Percentiles rank a stretch among this genome's conserved stretches.
Conservation (phyloP, 2,888 invertebrate species). For the Melitaea athalia region DNA sequence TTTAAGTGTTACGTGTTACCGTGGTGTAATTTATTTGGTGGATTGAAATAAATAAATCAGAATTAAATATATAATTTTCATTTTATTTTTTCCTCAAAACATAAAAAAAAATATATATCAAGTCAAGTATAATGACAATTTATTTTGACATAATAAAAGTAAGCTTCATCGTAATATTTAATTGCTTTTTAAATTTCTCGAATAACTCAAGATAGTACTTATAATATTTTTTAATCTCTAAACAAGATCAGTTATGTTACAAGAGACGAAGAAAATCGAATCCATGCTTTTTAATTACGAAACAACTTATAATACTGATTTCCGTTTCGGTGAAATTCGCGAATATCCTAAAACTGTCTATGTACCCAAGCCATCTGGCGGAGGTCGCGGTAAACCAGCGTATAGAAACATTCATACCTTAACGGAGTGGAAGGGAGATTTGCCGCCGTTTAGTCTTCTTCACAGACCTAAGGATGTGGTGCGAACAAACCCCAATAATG, state of each 20-base stretch:
- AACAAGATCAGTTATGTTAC: slow-evolving; percentile 20
- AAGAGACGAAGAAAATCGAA: slow-evolving; percentile 32
- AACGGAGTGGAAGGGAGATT: slow-evolving; percentile 43
- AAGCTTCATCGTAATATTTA: neutral
- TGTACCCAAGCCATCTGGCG: slow-evolving; percentile 34
- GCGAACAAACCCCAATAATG: slow-evolving; percentile 44
- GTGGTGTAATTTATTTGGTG: slow-evolving; percentile 71
- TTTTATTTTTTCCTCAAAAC: neutral
- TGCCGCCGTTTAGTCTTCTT: slow-evolving; percentile 45
- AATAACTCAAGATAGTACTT: neutral
- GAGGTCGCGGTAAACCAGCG: slow-evolving; percentile 31
- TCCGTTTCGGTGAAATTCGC: slow-evolving; percentile 35
- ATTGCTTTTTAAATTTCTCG: neutral
- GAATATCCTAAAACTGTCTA: slow-evolving; percentile 41
- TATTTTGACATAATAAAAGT: neutral
- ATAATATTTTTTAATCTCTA: neutral
- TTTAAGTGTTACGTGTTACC: slow-evolving; percentile 49
- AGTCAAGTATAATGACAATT: neutral
- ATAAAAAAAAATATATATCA: too few species aligned
- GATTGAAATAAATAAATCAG: slow-evolving; percentile 71
- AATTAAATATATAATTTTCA: slow-evolving; percentile 34
- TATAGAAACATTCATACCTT: slow-evolving; percentile 49
- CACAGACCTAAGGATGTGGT: slow-evolving; percentile 48
- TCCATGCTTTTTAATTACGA: slow-evolving; percentile 40
- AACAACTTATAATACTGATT: slow-evolving; percentile 46